phyloP scores from a whole-genome alignment of 2,113 vertebrate species.

The Mustela nigripes region DNA sequence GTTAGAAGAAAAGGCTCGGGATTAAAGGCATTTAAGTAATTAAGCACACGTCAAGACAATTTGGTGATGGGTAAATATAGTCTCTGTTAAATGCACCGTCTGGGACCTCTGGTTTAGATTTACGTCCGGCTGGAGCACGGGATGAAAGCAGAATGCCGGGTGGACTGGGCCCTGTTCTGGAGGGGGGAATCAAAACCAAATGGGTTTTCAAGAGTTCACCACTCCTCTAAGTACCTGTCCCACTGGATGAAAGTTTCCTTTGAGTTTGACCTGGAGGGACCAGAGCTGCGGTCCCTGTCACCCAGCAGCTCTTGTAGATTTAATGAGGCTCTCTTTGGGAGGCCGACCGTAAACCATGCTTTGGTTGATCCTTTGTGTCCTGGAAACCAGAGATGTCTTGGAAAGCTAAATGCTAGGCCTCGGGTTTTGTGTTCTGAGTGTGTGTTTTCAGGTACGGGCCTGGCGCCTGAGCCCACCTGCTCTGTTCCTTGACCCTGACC shows the following conservation, averaged over 20 bases:
- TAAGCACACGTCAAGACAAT: constrained; percentile 84
- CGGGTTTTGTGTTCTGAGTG: neutral
- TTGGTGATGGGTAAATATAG: constrained; percentile 85
- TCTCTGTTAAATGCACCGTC: constrained; percentile 76
- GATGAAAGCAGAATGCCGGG: constrained; percentile 68
- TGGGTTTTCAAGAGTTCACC: constrained; percentile 61
- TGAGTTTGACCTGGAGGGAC: constrained; percentile 57
- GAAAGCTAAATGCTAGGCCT: neutral
- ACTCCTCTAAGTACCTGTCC: constrained; percentile 71
- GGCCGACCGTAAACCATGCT: neutral
- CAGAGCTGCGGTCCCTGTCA: constrained; percentile 28
- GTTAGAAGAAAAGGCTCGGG: constrained; percentile 81
- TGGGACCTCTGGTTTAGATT: constrained; percentile 83
- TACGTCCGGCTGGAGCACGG: constrained; percentile 69
- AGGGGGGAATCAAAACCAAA: constrained; percentile 80
- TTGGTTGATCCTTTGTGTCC: neutral
- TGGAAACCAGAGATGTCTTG: neutral
- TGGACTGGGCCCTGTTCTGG: constrained; percentile 49
- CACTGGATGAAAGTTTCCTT: constrained; percentile 44
- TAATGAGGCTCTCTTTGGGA: constrained; percentile 68
- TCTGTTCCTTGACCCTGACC: neutral
- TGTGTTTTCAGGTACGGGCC: neutral
- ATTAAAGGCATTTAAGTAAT: constrained; percentile 86
- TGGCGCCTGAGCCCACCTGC: neutral
- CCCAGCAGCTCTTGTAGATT: constrained; percentile 14